These are phyloP conservation scores for Schizothorax lantsangensis DNA, from an alignment of 2,797 vertebrate species.

Conservation along the genomic window DNA sequence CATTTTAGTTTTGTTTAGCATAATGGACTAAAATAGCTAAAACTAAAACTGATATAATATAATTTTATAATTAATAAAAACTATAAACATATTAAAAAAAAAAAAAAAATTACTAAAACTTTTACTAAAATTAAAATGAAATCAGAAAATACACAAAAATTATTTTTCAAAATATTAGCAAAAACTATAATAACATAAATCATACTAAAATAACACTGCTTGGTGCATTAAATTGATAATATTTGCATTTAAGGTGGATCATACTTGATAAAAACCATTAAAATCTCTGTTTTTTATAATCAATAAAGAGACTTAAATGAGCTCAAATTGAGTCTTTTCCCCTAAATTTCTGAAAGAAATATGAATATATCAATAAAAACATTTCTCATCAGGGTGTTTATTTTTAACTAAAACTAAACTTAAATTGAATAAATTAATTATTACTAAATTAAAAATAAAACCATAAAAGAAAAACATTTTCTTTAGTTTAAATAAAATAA, in stretches of 20 bases:
- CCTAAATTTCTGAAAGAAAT: background rate
- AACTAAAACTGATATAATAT: background rate
- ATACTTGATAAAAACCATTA: background rate
- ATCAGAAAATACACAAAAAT: background rate
- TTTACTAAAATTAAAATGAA: background rate
- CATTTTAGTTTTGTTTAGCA: background rate
- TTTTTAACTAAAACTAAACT: background rate
- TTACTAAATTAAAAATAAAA: background rate
- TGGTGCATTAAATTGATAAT: background rate
- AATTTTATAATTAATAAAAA: background rate
- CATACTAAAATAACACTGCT: too few relatives aligned
- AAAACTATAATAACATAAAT: too few relatives aligned
- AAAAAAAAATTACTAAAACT: background rate
- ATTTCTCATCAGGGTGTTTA: background rate
- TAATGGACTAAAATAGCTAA: too few relatives aligned
- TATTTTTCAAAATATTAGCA: too few relatives aligned
- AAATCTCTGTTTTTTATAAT: background rate
- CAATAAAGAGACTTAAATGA: background rate
- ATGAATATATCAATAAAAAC: background rate
- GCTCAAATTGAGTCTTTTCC: background rate
- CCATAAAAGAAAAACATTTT: background rate
- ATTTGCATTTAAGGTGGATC: background rate
- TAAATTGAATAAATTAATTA: background rate
- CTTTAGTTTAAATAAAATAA: background rate
- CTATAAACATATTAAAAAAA: background rate